Evolutionary conservation across 2,797 vertebrate species (phyloP), one percentile per base, ranked within the genome.

Genomic region (Knipowitschia caucasica): DNA sequence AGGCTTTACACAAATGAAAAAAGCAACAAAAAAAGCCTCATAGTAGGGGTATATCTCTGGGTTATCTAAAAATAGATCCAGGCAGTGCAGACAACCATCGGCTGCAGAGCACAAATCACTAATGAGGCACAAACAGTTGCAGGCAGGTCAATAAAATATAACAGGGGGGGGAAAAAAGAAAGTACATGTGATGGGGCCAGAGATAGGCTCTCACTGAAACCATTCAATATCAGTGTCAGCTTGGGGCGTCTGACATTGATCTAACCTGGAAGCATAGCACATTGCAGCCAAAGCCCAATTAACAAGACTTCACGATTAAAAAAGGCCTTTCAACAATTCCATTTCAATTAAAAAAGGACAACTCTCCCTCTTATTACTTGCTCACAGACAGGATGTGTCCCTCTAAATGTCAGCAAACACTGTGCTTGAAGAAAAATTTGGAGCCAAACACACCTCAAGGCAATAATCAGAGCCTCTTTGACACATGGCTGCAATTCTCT

Each of bases 71-170:
- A 72, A 69, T 21, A 50, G 43, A 31, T 57, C 38, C 42, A 40
- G n/a, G 14, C 12, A 39, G 18, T 18, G n/a, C 43, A 36, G 40
- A 55, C 29, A 61, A 34, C 24, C 34, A 15, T 60, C 34, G 52
- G 43, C 26, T 26, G 56, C 5, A 59, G 53, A 61, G 38, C 21
- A 39, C 75, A 72, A 51, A 51, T 46, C 55, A 51, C 47, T 69
- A 71, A 81, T 71, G 56, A 82, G 69, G 60, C 43, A 12, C 27
- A 64, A 62, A 78, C 50, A 44, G 56, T 65, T 50, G 53, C 58
- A 49, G 61, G 52, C 30, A 55, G 62, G 62, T 83, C 76, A 75
- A 79, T 81, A 82, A 71, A 67, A 79, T 81, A 82, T 71, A 67
- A 49, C 49, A 53, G 35, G 51, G 59, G 62, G 50, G 69, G 68